Percentiles rank a stretch among this genome's conserved stretches.
phyloP scores from a whole-genome alignment of 2,113 vertebrate genomes.

The Empidonax alnorum region DNA sequence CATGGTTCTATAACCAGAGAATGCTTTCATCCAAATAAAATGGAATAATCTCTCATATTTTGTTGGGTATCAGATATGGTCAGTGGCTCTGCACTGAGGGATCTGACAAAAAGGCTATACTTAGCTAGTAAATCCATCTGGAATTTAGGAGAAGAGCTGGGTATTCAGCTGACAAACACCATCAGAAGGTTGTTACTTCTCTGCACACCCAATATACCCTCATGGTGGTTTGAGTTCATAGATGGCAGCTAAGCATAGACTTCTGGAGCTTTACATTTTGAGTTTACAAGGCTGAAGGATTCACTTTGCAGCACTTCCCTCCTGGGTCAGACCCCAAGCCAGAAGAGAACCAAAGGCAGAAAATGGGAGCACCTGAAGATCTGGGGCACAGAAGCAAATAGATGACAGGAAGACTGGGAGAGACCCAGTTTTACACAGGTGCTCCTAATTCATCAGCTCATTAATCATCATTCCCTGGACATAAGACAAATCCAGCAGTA shows the following conservation, averaged over 20 bases:
- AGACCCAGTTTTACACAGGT: neutral
- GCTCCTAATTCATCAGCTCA: neutral
- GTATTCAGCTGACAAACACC: neutral
- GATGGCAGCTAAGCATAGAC: neutral
- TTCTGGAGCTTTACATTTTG: neutral
- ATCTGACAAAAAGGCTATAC: neutral
- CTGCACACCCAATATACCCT: neutral
- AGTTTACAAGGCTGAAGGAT: neutral
- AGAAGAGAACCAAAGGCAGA: neutral
- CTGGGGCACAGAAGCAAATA: neutral
- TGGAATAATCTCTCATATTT: neutral
- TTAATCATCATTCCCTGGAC: neutral
- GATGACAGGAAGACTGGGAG: neutral
- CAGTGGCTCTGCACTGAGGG: rapidly evolving
- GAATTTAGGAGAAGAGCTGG: neutral
- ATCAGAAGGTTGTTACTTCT: neutral
- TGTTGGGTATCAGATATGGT: too few species aligned
- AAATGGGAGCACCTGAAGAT: neutral
- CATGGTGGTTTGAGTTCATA: neutral
- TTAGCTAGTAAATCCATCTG: neutral
- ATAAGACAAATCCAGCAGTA: neutral
- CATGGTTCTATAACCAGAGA: neutral
- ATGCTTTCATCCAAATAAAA: neutral
- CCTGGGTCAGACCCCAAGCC: neutral
- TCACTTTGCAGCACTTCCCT: neutral